phyloP scores from a whole-genome alignment of 1,140 invertebrate genomes.

The Trypoxylus dichotomus region DNA sequence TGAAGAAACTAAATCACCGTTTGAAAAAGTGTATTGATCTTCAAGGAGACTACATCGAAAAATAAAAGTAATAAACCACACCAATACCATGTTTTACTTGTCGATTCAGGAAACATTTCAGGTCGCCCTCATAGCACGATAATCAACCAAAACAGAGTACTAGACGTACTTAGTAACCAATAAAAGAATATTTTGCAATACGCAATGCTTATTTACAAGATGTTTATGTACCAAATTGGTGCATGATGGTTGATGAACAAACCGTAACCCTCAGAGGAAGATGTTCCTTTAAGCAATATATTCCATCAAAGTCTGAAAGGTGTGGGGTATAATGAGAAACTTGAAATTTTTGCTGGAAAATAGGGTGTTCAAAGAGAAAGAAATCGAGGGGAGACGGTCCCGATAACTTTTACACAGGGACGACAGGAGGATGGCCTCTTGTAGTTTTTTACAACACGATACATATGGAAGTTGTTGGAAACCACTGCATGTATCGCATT shows the following conservation, averaged over 20 bases:
- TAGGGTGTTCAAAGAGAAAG: background rate
- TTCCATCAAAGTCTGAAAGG: slow-evolving; percentile 30
- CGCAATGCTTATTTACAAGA: slow-evolving; percentile 10
- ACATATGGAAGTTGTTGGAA: background rate
- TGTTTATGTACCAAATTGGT: slow-evolving; percentile 14
- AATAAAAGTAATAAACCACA: too few relatives aligned
- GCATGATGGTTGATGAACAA: slow-evolving; percentile 25
- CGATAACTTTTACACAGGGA: too few relatives aligned
- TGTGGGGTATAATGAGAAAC: slow-evolving; percentile 27
- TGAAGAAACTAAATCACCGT: too few relatives aligned
- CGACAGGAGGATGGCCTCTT: background rate
- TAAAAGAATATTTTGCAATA: slow-evolving; percentile 24
- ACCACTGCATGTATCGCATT: background rate
- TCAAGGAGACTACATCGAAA: too few relatives aligned
- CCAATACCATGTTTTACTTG: too few relatives aligned
- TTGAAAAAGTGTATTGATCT: too few relatives aligned
- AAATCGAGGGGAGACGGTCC: slow-evolving; percentile 1
- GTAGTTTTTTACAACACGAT: slow-evolving; percentile 31
- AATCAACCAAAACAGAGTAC: too few relatives aligned
- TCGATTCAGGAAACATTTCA: too few relatives aligned
- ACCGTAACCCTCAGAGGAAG: slow-evolving; percentile 16
- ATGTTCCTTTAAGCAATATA: slow-evolving; percentile 30
- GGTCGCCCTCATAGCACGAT: too few relatives aligned
- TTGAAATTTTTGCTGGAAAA: background rate
- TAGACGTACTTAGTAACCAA: too few relatives aligned